phyloP scores from a whole-genome alignment of 37 sponge, comb jelly and placozoan genomes.

The Eunapius fragilis region DNA sequence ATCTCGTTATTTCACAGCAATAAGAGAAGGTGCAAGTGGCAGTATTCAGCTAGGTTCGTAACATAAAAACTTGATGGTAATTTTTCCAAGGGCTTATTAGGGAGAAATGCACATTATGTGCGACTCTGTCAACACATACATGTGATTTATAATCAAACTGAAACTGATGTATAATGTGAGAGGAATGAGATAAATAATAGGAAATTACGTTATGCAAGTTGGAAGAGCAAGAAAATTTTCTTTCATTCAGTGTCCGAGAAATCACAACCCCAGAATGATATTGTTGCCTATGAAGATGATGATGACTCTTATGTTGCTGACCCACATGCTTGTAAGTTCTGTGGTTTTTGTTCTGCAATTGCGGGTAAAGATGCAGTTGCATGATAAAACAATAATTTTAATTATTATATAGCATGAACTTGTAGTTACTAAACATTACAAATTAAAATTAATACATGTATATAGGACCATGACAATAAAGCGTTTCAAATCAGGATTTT shows the following conservation, averaged over 20 bases:
- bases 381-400: neutral
- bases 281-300: neutral
- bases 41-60: neutral
- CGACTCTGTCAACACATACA: neutral
- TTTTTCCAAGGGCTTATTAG: too few species aligned
- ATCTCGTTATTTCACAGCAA: neutral
- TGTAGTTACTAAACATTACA: too few species aligned
- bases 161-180: neutral
- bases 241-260: neutral
- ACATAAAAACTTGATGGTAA: neutral
- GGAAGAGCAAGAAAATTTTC: neutral
- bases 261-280: neutral
- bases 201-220: too few species aligned
- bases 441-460: too few species aligned
- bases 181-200: too few species aligned
- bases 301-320: neutral
- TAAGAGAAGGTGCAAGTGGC: neutral
- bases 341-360: neutral
- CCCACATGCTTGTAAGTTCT: neutral
- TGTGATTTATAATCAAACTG: neutral
- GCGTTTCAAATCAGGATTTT: too few species aligned
- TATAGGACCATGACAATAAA: too few species aligned
- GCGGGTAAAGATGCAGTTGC: too few species aligned
- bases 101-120: neutral
- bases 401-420: neutral